Base-by-base conservation (phyloP, 1,140 invertebrate genomes). In the Drosophila ananassae region DNA sequence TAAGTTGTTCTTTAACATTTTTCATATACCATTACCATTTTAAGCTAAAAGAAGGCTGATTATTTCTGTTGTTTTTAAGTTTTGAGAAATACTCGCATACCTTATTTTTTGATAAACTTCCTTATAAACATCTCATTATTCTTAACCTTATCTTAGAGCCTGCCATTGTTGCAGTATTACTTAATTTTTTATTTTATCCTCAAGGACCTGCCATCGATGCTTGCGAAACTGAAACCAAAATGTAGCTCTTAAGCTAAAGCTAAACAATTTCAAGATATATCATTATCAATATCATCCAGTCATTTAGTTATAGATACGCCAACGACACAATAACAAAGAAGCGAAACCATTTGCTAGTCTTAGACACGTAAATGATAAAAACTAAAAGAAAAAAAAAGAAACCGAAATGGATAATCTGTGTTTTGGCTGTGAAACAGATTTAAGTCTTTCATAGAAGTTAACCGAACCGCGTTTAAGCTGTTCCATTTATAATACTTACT, bases 401-500 rank as follows among this genome's bases (percentile, higher is more conserved):
- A 44, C 5, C 41, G 41, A 21, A 60, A 51, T 41, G 50, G 51
- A 51, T 53, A 90, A 91, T 91, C 90, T 91, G 90, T 91, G 77
- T 91, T 91, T 91, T 91, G 90, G 90, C 90, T 91, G 90, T 91
- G 90, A 91, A 91, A 89, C 90, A 91, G 90, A 91, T 91, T 84
- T 79, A 87, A 37, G 82, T 85, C 74, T 87, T 87, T 69, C 69
- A 55, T 85, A 87, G 55, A 68, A 28, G 34, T 37, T 37, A 37
- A 37, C 2, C 34, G 34, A n/a, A 12, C 34, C 34, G 34, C 34
- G 34, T 37, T 62, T 80, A 67, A 77, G 56, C 51, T 50, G 44
- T 44, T 37, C 41, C 22, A 67, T 51, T 51, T 22, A 44, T 8
- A 44, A 21, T 44, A 55, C 39, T 51, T 44, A 55, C 39, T 51